These are phyloP conservation scores for Diprion similis DNA, from an alignment of 1,140 invertebrate species.

Conservation along the genomic window DNA sequence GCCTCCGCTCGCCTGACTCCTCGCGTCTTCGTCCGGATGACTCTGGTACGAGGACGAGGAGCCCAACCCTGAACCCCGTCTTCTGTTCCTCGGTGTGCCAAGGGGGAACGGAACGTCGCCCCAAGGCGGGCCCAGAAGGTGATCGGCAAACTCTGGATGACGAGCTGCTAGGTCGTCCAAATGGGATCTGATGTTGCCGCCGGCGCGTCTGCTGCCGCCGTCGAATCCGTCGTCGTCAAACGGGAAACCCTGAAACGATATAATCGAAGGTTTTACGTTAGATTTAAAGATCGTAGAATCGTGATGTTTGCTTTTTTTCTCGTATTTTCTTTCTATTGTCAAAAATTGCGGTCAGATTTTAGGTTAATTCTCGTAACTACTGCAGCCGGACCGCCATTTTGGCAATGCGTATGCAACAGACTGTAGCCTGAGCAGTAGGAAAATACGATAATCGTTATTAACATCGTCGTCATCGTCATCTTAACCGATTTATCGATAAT, in stretches of 20 bases:
- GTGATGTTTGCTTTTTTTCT: not conserved
- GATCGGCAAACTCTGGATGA: slow-evolving; percentile 70
- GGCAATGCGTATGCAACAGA: no score
- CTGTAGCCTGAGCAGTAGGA: no score
- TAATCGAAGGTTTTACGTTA: slow-evolving; percentile 19
- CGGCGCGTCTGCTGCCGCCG: slow-evolving; percentile 55
- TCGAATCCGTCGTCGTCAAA: slow-evolving; percentile 69
- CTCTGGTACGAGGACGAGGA: slow-evolving; percentile 32
- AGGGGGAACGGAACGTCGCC: slow-evolving; percentile 54
- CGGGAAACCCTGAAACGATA: slow-evolving; percentile 68
- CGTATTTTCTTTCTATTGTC: not conserved
- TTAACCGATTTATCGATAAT: no score
- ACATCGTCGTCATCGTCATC: no score
- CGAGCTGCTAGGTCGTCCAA: slow-evolving; percentile 66
- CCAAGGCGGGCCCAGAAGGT: slow-evolving; percentile 59
- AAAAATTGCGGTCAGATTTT: not conserved
- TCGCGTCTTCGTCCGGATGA: slow-evolving; percentile 54
- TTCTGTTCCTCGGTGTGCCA: slow-evolving; percentile 46
- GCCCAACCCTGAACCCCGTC: slow-evolving; percentile 46
- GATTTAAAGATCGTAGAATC: not conserved
- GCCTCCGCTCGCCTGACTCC: slow-evolving; percentile 51
- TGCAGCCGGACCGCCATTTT: no score
- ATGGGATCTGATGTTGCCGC: slow-evolving; percentile 63
- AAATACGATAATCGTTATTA: no score
- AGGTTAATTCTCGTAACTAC: not conserved